Conservation (phyloP, 2,113 vertebrate species). For the Odontophorus gujanensis region DNA sequence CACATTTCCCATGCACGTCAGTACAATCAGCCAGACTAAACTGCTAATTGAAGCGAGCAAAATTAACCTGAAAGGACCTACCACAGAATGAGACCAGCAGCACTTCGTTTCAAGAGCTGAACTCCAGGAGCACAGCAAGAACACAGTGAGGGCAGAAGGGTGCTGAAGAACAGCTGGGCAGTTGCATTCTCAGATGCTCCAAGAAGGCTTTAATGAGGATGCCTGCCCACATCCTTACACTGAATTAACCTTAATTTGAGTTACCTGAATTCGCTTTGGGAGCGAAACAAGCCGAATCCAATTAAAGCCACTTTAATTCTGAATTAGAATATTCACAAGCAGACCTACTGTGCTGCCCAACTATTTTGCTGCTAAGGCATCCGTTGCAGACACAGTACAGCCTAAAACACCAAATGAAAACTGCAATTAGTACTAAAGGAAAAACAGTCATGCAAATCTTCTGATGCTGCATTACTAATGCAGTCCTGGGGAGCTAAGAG, state of each 20-base stretch:
- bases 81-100: fast-evolving
- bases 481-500: neutral
- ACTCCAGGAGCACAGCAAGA: neutral
- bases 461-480: neutral
- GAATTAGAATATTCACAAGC: conserved; percentile 23
- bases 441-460: fast-evolving
- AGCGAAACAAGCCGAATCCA: conserved; percentile 35
- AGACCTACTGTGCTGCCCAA: neutral
- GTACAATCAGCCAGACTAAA: neutral
- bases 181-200: neutral
- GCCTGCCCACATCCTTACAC: neutral
- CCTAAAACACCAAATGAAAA: neutral
- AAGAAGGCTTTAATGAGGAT: neutral
- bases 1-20: neutral
- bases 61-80: neutral
- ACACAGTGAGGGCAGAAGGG: neutral
- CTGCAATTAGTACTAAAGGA: neutral
- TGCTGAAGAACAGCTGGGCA: neutral
- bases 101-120: neutral
- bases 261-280: conserved; percentile 36
- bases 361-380: neutral
- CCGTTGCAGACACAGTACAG: neutral
- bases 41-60: neutral
- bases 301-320: conserved; percentile 46
- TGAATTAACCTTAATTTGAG: conserved; percentile 47